Evolutionary conservation across 2,797 vertebrate species (phyloP).

Genomic region (Triplophysa bombifrons): DNA sequence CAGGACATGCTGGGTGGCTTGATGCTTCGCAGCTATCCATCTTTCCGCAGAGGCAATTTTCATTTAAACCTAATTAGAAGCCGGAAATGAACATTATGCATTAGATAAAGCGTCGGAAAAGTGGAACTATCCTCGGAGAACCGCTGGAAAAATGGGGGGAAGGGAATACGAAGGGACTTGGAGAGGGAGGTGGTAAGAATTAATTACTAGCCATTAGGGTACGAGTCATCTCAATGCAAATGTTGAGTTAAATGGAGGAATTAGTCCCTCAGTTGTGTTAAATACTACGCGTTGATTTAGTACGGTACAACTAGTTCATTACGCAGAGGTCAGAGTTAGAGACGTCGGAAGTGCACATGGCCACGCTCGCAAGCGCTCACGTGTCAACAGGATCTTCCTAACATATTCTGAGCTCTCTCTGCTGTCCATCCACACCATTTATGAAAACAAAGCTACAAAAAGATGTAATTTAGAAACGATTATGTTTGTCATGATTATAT

Average conservation of each 20-base stretch:
- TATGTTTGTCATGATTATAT: background rate
- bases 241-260: slow-evolving; percentile 87
- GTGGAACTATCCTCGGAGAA: slow-evolving; percentile 86
- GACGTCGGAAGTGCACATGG: slow-evolving; percentile 18
- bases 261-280: slow-evolving; percentile 87
- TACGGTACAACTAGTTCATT: slow-evolving; percentile 79
- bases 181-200: slow-evolving; percentile 74
- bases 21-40: slow-evolving; percentile 88
- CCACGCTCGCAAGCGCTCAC: slow-evolving; percentile 9
- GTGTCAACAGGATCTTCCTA: background rate
- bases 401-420: background rate
- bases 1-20: slow-evolving; percentile 88
- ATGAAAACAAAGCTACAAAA: background rate
- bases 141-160: slow-evolving; percentile 67
- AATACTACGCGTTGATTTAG: slow-evolving; percentile 87
- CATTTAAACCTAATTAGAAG: slow-evolving; percentile 94
- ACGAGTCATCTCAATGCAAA: slow-evolving; percentile 89
- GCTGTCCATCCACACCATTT: background rate
- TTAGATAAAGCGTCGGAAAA: slow-evolving; percentile 87
- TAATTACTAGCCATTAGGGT: slow-evolving; percentile 94
- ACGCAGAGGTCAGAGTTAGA: slow-evolving; percentile 74
- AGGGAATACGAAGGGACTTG: slow-evolving; percentile 22
- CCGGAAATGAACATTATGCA: slow-evolving; percentile 93
- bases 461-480: background rate
- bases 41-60: slow-evolving; percentile 91